Conservation (phyloP, 2,113 vertebrate genomes). For the Scortum barcoo region DNA sequence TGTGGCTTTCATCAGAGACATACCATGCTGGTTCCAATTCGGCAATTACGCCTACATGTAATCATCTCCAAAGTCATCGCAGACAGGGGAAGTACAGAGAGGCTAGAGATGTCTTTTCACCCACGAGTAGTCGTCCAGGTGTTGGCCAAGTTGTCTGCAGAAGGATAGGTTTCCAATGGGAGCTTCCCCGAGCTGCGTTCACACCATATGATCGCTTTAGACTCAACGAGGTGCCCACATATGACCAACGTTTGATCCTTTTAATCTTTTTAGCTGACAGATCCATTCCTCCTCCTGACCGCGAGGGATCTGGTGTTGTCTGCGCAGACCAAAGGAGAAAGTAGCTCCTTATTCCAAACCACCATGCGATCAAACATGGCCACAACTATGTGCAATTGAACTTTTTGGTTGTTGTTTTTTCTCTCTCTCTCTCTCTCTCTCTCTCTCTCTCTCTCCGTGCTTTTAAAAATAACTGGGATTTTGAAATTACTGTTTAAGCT, state of each 20-base stretch:
- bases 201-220: conserved; percentile 57
- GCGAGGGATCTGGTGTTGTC: conserved; percentile 70
- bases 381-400: conserved; percentile 75
- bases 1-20: conserved; percentile 79
- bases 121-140: conserved; percentile 60
- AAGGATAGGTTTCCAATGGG: conserved; percentile 45
- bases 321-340: conserved; percentile 68
- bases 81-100: conserved; percentile 53
- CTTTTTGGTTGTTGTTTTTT: conserved; percentile 52
- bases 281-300: conserved; percentile 70
- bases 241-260: conserved; percentile 57
- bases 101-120: conserved; percentile 26
- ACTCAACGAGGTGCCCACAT: conserved; percentile 42
- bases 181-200: conserved; percentile 51
- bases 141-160: conserved; percentile 11
- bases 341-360: conserved; percentile 66
- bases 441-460: conserved; percentile 23
- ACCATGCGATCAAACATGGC: conserved; percentile 71
- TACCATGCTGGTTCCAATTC: conserved; percentile 61
- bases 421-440: too few species aligned
- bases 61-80: conserved; percentile 48
- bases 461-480: conserved; percentile 75
- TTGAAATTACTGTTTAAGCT: conserved; percentile 46
- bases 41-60: conserved; percentile 55
- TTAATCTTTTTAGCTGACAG: conserved; percentile 76